Percentiles rank a stretch among this genome's conserved stretches.
Evolutionary conservation across 1,140 invertebrate genomes (phyloP).

Genomic region (Drosophila takahashii): DNA sequence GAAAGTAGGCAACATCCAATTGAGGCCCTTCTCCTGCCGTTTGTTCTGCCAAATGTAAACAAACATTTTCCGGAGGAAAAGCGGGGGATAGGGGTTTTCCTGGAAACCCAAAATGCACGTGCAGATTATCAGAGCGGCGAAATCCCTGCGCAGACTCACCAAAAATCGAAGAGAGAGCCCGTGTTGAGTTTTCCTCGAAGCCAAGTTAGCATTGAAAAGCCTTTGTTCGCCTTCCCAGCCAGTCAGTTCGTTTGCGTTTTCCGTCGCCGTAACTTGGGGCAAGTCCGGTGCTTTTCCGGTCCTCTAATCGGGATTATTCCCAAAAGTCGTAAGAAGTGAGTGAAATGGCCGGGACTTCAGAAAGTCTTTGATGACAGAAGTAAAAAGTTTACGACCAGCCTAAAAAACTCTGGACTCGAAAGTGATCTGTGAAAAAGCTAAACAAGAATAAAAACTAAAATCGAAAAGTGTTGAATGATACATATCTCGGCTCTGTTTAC

Average conservation of each 20-base stretch:
- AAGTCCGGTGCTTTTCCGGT: conserved; percentile 15
- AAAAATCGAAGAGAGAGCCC: conserved; percentile 20
- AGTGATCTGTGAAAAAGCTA: conserved; percentile 2
- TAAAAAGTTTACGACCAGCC: not conserved
- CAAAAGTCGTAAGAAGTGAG: conserved; percentile 37
- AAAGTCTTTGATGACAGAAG: not conserved
- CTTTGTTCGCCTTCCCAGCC: conserved; percentile 33
- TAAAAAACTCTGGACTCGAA: not conserved
- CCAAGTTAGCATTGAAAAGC: conserved; percentile 48
- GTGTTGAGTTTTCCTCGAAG: conserved; percentile 51
- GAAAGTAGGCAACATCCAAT: conserved; percentile 75
- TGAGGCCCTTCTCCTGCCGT: conserved; percentile 22
- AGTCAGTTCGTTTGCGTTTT: conserved; percentile 70
- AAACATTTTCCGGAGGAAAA: conserved; percentile 60
- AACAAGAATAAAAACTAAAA: not conserved
- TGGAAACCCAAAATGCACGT: conserved; percentile 68
- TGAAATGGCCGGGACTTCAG: conserved; percentile 3
- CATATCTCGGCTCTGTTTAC: conserved; percentile 13
- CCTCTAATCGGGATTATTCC: not conserved
- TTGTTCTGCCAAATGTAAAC: conserved; percentile 71
- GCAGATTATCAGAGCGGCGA: conserved; percentile 30
- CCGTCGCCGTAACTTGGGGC: conserved; percentile 30
- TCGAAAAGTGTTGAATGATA: conserved; percentile 2
- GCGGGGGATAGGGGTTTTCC: conserved; percentile 15
- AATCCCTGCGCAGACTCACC: conserved; percentile 68